Base-by-base conservation (phyloP, 1,140 invertebrate genomes). In the Atopsyche davidsoni region DNA sequence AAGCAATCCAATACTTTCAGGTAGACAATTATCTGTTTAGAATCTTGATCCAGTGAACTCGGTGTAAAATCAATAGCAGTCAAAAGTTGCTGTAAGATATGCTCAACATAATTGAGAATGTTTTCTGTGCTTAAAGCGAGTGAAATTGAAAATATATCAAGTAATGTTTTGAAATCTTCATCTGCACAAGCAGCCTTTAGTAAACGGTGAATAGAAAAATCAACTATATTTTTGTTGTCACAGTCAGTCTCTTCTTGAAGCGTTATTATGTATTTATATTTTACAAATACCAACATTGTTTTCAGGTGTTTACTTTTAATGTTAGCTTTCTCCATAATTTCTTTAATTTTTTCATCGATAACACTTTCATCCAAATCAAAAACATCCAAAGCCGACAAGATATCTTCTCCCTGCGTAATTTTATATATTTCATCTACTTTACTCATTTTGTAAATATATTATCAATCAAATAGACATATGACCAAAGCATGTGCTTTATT, bases 161-260 rank as follows among this genome's bases (percentile, higher is more conserved):
- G 31, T 32, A 57, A 35, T n/a, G 38, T 34, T 14, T 32, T n/a
- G 14, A 35, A 43, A 19, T 46, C 36, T 32, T 50, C 47, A 36
- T 36, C 1, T 1, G 24, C 9, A 17, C 11, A 42, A 9, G 42
- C 25, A 0, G 24, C 13, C 7, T 31, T 31, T n/a, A 57, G 7
- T 21, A 57, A 36, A 13, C 32, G 24, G 25, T 46, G 22, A 10
- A 57, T 14, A 3, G 44, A 28, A 36, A 46, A 53, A 2, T 53
- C 23, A 10, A 57, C 32, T 9, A 53, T 50, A 13, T 21, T 24
- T 11, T 46, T 44, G 32, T 57, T 57, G 17, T 57, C 55, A 34
- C 55, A 57, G 32, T 51, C 51, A 11, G 51, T 49, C 19, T 53
- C 55, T 51, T 57, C 55, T 47, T 57, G 46, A 11, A 49, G 16